These are phyloP conservation scores for Phrynocephalus guinanensis DNA, from an alignment of 2,797 vertebrate genomes.

Conservation along the genomic window DNA sequence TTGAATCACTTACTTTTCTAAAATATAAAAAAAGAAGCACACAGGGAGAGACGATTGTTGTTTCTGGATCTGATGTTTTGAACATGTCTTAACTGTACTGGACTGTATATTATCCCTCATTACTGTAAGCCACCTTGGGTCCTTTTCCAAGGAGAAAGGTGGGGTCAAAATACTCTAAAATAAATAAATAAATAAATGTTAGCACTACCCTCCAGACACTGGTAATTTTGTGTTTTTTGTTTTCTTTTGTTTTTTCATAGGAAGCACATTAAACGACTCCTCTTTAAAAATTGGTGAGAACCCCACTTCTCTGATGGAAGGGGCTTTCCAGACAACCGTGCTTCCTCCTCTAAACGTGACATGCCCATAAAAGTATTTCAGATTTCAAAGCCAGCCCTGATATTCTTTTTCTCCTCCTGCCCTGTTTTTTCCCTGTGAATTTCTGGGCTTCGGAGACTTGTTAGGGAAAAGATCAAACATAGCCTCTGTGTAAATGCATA, in stretches of 20 bases:
- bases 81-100: no score
- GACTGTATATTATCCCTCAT: no score
- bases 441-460: slow-evolving; percentile 39
- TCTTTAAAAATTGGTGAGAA: neutral
- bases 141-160: no score
- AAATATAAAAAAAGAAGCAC: neutral
- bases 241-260: neutral
- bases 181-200: neutral
- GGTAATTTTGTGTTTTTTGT: no score
- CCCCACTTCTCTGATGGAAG: neutral
- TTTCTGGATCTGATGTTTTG: neutral
- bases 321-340: neutral
- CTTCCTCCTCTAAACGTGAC: slow-evolving; percentile 17
- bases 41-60: neutral
- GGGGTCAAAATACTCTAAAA: no score
- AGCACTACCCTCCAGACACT: no score
- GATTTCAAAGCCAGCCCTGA: slow-evolving; percentile 27
- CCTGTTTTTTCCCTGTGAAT: slow-evolving; percentile 31
- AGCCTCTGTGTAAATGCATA: slow-evolving; percentile 70
- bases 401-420: neutral
- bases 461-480: slow-evolving; percentile 47
- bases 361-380: slow-evolving; percentile 38
- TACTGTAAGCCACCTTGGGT: no score
- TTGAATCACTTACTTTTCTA: neutral
- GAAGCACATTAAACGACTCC: neutral